A percentile compares a stretch with the other conserved stretches of the same genome.
Evolutionary conservation across 2,113 vertebrate species (phyloP).

Genomic region (Nesoenas mayeri): DNA sequence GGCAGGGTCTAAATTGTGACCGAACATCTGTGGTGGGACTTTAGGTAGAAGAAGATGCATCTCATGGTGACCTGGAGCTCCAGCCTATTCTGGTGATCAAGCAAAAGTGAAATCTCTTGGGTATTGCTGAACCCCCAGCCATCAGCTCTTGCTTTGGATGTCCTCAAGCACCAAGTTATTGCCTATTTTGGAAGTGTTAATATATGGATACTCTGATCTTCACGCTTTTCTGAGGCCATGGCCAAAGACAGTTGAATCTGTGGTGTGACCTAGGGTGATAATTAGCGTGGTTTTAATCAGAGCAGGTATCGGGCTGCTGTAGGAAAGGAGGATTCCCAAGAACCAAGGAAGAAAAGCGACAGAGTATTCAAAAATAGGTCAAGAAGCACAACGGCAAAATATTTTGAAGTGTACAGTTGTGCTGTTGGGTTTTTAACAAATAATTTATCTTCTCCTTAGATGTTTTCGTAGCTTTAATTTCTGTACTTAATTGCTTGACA

Average conservation of each 20-base stretch:
- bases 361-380: background rate
- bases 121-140: background rate
- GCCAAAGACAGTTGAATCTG: background rate
- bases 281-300: background rate
- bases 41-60: background rate
- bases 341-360: fast-evolving
- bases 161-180: background rate
- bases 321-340: background rate
- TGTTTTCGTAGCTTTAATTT: background rate
- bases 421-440: background rate
- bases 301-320: background rate
- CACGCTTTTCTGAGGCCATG: fast-evolving
- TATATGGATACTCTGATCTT: fast-evolving
- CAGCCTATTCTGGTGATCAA: background rate
- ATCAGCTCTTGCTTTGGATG: background rate
- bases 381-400: background rate
- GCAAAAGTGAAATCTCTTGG: background rate
- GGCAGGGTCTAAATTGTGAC: background rate
- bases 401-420: background rate
- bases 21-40: background rate
- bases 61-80: background rate
- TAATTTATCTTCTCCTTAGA: background rate
- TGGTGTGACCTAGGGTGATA: background rate
- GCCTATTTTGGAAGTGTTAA: background rate
- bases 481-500: background rate